phyloP scores from a whole-genome alignment of 2,888 invertebrate species.

The Archips xylosteana region DNA sequence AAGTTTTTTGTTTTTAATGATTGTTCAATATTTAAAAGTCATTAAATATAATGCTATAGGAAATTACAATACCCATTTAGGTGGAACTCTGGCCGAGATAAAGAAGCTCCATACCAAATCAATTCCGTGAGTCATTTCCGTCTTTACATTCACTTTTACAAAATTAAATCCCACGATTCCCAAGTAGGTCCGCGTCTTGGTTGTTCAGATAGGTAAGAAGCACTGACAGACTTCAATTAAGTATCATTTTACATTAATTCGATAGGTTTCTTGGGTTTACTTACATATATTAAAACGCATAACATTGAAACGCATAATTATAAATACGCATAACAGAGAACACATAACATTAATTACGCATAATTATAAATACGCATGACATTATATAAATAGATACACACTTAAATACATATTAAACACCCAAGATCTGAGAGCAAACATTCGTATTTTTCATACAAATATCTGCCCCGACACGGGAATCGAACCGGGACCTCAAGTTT shows the following conservation, averaged over 20 bases:
- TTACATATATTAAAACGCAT: too few species aligned
- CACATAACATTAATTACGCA: too few species aligned
- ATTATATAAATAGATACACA: too few species aligned
- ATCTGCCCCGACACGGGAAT: too few species aligned
- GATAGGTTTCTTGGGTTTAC: too few species aligned
- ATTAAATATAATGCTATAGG: neutral
- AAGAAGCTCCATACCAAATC: neutral
- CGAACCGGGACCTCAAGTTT: too few species aligned
- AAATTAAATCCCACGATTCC: neutral
- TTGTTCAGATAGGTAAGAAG: neutral
- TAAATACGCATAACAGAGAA: too few species aligned
- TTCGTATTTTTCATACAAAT: too few species aligned
- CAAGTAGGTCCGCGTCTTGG: neutral
- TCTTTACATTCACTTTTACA: conserved; percentile 6
- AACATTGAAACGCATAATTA: too few species aligned
- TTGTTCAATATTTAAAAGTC: neutral
- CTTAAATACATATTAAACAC: too few species aligned
- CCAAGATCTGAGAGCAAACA: too few species aligned
- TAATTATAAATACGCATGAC: too few species aligned
- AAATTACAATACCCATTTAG: conserved; percentile 1
- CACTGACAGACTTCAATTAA: neutral
- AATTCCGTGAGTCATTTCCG: conserved; percentile 2
- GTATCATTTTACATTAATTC: neutral
- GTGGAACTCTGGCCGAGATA: neutral
- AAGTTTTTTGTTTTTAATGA: neutral